These are phyloP conservation scores for Ovibos moschatus DNA, from an alignment of 2,113 vertebrate genomes.

Conservation along the genomic window DNA sequence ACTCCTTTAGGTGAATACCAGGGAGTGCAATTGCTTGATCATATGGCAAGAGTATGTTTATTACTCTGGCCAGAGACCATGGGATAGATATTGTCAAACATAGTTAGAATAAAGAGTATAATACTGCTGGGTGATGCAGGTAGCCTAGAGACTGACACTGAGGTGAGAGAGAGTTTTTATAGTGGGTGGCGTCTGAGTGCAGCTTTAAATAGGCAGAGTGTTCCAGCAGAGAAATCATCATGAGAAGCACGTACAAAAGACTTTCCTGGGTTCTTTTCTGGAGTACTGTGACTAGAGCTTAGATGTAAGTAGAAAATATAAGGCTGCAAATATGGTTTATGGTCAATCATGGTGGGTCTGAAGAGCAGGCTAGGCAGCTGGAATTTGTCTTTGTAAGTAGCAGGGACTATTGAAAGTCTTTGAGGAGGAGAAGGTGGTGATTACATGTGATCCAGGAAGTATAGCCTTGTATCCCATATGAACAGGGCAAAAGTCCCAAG, in stretches of 20 bases:
- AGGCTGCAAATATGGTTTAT: neutral
- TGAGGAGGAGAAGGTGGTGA: neutral
- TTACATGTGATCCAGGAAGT: neutral
- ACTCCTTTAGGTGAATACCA: neutral
- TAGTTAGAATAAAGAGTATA: neutral
- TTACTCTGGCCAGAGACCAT: neutral
- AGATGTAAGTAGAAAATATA: neutral
- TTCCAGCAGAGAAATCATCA: neutral
- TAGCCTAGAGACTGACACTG: neutral
- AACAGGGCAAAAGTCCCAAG: neutral
- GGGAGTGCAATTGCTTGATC: neutral
- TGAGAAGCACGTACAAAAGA: neutral
- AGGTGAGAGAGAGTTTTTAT: neutral
- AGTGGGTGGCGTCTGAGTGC: neutral
- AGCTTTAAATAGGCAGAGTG: neutral
- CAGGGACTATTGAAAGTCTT: neutral
- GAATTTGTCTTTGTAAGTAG: neutral
- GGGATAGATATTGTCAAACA: no score
- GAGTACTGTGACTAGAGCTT: neutral
- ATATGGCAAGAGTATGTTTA: neutral
- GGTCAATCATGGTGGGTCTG: neutral
- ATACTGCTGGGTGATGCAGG: rapidly evolving
- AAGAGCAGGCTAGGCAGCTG: neutral
- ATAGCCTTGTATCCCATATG: neutral
- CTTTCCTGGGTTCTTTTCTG: neutral